phyloP scores from a whole-genome alignment of 2,888 invertebrate genomes.

The Phyto melanocephala region DNA sequence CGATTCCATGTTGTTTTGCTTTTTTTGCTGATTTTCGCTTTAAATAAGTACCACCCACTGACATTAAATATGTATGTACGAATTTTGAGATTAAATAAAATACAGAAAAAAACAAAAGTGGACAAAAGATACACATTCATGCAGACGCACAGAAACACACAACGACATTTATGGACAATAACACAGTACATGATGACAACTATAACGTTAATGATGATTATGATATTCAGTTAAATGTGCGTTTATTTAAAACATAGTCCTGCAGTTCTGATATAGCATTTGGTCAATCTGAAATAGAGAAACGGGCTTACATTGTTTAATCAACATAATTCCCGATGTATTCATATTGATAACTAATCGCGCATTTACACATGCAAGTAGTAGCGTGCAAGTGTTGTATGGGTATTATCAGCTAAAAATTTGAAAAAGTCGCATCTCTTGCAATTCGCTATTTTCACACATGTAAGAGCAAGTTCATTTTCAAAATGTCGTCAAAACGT shows the following conservation, averaged over 20 bases:
- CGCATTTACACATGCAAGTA: too few relatives aligned
- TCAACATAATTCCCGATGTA: too few relatives aligned
- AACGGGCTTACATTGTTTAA: too few relatives aligned
- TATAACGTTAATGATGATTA: constrained; percentile 49
- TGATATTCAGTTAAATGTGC: constrained; percentile 14
- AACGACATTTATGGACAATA: constrained; percentile 53
- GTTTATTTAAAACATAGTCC: not conserved
- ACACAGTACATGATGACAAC: constrained; percentile 46
- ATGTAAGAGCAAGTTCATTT: too few relatives aligned
- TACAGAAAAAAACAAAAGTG: not conserved
- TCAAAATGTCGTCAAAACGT: too few relatives aligned
- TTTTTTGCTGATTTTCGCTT: constrained; percentile 2
- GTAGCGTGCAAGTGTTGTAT: too few relatives aligned
- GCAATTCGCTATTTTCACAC: too few relatives aligned
- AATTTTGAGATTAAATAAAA: not conserved
- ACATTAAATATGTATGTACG: not conserved
- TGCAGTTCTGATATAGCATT: not conserved
- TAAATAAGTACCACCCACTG: not conserved
- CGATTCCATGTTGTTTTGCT: not conserved
- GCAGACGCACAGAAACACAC: constrained; percentile 4
- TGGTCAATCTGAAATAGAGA: too few relatives aligned
- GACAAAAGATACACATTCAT: not conserved
- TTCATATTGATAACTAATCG: too few relatives aligned
- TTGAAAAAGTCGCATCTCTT: too few relatives aligned
- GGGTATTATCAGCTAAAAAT: too few relatives aligned